Evolutionary conservation across 1,140 invertebrate species (phyloP).

Genomic region (Scaptomyza graminum): DNA sequence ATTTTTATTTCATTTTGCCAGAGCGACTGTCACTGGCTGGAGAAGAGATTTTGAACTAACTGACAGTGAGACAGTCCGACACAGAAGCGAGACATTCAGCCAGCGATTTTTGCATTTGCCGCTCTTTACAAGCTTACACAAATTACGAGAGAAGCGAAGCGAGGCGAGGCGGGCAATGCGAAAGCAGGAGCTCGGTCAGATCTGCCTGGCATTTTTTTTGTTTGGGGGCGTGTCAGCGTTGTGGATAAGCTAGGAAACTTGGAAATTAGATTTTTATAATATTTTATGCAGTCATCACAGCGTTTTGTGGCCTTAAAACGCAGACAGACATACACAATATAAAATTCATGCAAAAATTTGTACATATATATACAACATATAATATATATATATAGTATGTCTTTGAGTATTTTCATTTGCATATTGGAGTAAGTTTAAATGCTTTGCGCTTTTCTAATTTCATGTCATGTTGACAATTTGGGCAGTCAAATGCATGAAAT

Average conservation of each 20-base stretch:
- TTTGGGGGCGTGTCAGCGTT: conserved; percentile 39
- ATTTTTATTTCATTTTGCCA: conserved; percentile 67
- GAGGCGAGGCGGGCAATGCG: conserved; percentile 6
- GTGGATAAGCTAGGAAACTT: conserved; percentile 46
- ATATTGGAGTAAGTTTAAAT: conserved; percentile 63
- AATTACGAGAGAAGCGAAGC: conserved; percentile 56
- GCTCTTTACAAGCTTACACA: conserved; percentile 73
- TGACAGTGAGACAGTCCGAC: conserved; percentile 36
- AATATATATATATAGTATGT: conserved; percentile 26
- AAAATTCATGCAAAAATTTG: conserved; percentile 66
- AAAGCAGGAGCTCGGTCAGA: not conserved
- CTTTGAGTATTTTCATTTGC: conserved; percentile 56
- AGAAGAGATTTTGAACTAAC: conserved; percentile 61
- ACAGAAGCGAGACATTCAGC: conserved; percentile 49
- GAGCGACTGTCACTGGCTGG: conserved; percentile 56
- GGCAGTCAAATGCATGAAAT: conserved; percentile 68
- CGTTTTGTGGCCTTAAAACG: conserved; percentile 62
- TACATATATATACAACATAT: conserved; percentile 19
- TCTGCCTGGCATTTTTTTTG: conserved; percentile 10
- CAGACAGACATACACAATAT: conserved; percentile 57
- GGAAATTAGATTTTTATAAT: conserved; percentile 80
- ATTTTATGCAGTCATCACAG: conserved; percentile 69
- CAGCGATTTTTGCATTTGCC: conserved; percentile 73
- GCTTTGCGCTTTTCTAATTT: conserved; percentile 76
- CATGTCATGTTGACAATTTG: conserved; percentile 76